Conservation (phyloP, 2,888 invertebrate species). For the Gastrophysa polygoni region DNA sequence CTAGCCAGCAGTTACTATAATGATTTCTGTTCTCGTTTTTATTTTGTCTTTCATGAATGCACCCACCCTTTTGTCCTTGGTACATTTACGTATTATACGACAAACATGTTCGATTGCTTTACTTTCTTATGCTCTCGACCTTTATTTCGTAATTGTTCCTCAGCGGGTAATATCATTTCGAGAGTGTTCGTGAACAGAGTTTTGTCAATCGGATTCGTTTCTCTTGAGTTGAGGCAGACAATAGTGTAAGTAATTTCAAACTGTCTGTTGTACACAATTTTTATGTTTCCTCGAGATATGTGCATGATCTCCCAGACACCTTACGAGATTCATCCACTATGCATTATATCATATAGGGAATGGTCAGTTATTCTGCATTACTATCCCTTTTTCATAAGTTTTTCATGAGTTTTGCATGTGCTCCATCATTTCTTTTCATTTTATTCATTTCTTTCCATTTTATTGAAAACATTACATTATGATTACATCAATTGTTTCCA, state of each 20-base stretch:
- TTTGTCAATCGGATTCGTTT: neutral
- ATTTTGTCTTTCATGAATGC: slow-evolving; percentile 1
- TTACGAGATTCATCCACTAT: no score
- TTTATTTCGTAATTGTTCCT: slow-evolving; percentile 21
- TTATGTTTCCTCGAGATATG: no score
- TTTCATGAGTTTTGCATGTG: no score
- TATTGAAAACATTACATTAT: no score
- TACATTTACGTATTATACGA: slow-evolving; percentile 26
- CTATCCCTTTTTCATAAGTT: no score
- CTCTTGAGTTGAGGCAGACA: neutral
- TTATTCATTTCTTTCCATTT: no score
- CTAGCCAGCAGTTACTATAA: neutral
- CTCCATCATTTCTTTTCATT: no score
- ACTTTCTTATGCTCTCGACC: slow-evolving; percentile 18
- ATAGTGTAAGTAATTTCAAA: neutral
- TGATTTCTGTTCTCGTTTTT: slow-evolving; percentile 1
- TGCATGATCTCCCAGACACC: no score
- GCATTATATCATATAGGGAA: no score
- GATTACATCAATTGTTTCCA: no score
- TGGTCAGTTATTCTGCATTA: no score
- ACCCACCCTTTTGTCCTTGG: slow-evolving; percentile 29
- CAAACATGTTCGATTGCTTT: slow-evolving; percentile 1
- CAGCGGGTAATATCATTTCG: neutral
- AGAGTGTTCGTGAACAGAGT: neutral
- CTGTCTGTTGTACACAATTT: no score